Conservation (phyloP, 2,113 vertebrate species). For the Calidris pugnax region DNA sequence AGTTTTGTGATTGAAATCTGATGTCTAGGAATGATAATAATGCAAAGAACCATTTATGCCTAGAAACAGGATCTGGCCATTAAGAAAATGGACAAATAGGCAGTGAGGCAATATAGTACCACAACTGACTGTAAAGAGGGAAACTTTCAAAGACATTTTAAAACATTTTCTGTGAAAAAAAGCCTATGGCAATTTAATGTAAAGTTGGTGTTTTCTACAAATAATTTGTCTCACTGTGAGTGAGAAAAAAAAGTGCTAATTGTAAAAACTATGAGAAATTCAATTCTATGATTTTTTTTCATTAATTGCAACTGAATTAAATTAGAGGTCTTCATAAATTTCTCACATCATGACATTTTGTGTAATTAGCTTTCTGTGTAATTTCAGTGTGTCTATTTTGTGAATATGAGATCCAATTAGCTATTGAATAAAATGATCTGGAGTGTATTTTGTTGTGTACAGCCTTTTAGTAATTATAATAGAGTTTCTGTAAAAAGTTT, state of each 20-base stretch:
- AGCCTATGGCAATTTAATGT: not conserved
- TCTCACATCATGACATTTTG: not conserved
- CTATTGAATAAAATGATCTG: not conserved
- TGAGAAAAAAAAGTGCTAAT: not conserved
- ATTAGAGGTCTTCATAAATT: conserved; percentile 2
- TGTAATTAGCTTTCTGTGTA: not conserved
- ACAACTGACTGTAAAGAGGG: not conserved
- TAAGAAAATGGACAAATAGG: not conserved
- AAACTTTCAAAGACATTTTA: not conserved
- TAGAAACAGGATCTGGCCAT: not conserved
- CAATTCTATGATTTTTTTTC: not conserved
- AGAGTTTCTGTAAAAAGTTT: not conserved
- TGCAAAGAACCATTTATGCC: not conserved
- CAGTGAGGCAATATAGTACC: not conserved
- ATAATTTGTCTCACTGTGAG: not conserved
- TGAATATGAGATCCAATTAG: not conserved
- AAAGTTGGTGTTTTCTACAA: not conserved
- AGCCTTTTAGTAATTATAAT: not conserved
- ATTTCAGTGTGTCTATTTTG: not conserved
- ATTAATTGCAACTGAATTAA: conserved; percentile 9
- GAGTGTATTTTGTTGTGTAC: not conserved
- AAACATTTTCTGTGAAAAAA: not conserved
- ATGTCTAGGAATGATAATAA: not conserved
- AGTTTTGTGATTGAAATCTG: not conserved
- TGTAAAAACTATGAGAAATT: not conserved